These are phyloP conservation scores for Acronicta aceris DNA, from an alignment of 2,888 invertebrate species.

Conservation along the genomic window DNA sequence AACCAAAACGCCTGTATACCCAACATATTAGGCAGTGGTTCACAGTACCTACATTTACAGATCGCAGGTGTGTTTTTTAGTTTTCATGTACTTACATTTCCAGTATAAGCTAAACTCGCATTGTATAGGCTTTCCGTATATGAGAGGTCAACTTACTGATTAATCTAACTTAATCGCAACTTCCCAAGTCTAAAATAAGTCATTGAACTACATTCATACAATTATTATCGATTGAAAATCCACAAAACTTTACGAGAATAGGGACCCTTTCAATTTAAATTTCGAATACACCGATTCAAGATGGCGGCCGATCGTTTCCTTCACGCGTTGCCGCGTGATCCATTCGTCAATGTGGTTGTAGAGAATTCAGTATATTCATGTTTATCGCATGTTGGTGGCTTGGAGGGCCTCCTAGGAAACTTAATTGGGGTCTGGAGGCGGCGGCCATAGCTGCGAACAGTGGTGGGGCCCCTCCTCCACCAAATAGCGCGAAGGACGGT, in stretches of 20 bases:
- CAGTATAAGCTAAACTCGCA: too few species aligned
- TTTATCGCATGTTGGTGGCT: constrained; percentile 88
- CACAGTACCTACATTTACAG: too few species aligned
- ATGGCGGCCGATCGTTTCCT: constrained; percentile 69
- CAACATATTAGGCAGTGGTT: too few species aligned
- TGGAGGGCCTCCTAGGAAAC: constrained; percentile 89
- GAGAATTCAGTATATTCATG: constrained; percentile 88
- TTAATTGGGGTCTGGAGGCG: constrained; percentile 90
- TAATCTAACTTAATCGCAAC: too few species aligned
- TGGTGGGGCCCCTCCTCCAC: constrained; percentile 91
- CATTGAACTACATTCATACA: constrained; percentile 25
- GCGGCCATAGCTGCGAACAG: constrained; percentile 91
- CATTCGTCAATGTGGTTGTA: constrained; percentile 89
- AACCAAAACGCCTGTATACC: too few species aligned
- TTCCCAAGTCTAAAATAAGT: background rate
- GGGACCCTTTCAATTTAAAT: constrained; percentile 52
- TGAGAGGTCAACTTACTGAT: too few species aligned
- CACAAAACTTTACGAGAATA: constrained; percentile 36
- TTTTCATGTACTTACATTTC: too few species aligned
- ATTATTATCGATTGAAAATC: constrained; percentile 30
- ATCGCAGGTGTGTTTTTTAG: too few species aligned
- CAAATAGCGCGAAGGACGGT: constrained; percentile 92
- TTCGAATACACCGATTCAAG: constrained; percentile 62
- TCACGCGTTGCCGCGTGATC: constrained; percentile 79
- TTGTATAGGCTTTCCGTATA: too few species aligned